Conservation (phyloP, 2,113 vertebrate species). For the Pica pica region DNA sequence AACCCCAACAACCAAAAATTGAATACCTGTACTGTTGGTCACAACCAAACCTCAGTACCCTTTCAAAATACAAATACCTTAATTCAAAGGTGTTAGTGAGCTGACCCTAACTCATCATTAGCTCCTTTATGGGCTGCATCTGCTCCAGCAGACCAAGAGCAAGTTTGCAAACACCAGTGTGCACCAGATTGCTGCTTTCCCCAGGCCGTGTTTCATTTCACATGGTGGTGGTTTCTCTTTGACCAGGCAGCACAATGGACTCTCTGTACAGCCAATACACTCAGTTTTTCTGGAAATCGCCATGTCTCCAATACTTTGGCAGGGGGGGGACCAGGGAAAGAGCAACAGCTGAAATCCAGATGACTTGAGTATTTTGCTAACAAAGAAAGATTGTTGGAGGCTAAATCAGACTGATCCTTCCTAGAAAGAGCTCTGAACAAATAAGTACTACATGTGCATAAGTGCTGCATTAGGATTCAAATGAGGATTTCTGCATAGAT, state of each 20-base stretch:
- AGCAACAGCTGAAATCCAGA: constrained; percentile 58
- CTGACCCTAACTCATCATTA: neutral
- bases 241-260: neutral
- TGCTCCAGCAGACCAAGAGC: neutral
- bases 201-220: neutral
- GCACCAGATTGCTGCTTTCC: neutral
- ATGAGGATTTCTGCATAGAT: neutral
- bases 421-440: constrained; percentile 33
- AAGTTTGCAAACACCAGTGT: neutral
- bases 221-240: neutral
- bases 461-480: constrained; percentile 18
- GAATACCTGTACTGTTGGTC: neutral
- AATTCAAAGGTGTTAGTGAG: neutral
- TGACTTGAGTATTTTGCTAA: constrained; percentile 33
- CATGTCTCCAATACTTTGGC: neutral
- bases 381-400: constrained; percentile 44
- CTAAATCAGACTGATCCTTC: constrained; percentile 31
- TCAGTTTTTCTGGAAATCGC: neutral
- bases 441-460: neutral
- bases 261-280: neutral
- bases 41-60: neutral
- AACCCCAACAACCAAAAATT: neutral
- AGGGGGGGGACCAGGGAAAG: neutral
- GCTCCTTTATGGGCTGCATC: neutral
- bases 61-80: neutral